Conservation (phyloP, 2,113 vertebrate genomes). For the Cinclus cinclus region DNA sequence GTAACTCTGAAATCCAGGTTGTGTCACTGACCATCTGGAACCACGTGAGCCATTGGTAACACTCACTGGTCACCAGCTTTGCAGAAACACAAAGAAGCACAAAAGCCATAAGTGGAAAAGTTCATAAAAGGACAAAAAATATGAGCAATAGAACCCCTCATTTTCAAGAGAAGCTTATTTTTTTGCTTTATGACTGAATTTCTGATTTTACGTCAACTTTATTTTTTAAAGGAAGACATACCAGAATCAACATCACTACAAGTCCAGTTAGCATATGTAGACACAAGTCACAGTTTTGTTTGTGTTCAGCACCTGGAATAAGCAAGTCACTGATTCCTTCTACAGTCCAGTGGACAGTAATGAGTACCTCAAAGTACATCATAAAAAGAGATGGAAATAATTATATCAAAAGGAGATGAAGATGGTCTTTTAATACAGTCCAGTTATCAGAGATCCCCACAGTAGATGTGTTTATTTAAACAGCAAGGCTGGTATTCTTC, state of each 20-base stretch:
- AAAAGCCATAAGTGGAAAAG: not conserved
- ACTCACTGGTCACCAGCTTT: not conserved
- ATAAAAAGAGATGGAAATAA: not conserved
- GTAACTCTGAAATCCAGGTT: not conserved
- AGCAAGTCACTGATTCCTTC: not conserved
- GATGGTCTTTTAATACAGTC: not conserved
- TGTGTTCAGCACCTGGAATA: not conserved
- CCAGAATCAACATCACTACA: not conserved
- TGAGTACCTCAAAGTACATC: not conserved
- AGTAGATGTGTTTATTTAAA: not conserved
- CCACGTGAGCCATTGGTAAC: accelerated
- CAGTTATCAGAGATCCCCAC: not conserved
- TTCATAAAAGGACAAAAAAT: not conserved
- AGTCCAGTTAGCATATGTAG: not conserved
- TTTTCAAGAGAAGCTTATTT: not conserved
- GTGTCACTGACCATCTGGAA: not conserved
- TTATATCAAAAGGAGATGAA: not conserved
- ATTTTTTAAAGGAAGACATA: not conserved
- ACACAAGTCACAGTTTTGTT: not conserved
- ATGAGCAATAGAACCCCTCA: not conserved
- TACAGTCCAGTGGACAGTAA: not conserved
- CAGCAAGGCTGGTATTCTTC: not conserved
- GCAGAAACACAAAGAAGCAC: not conserved
- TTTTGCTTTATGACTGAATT: not conserved
- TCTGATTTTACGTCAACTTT: not conserved